A percentile compares a stretch with the other conserved stretches of the same genome.
Conservation (phyloP, 2,797 vertebrate species). For the Melanogrammus aeglefinus region DNA sequence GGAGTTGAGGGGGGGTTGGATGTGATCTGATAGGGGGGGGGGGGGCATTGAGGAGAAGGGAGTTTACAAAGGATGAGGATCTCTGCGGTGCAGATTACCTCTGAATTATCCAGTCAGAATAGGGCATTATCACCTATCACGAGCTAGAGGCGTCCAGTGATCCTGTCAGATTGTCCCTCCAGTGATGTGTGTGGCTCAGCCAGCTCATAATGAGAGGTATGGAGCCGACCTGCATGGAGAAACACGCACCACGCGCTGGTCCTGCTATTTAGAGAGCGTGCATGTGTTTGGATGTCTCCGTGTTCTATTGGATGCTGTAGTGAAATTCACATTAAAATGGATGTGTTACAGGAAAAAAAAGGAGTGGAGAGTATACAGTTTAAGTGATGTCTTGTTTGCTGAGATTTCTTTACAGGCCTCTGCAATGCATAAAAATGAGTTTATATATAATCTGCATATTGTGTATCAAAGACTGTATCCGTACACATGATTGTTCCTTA, state of each 20-base stretch:
- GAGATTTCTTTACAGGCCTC: background rate
- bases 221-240: slow-evolving; percentile 13
- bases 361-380: background rate
- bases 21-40: slow-evolving; percentile 35
- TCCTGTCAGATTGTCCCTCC: slow-evolving; percentile 61
- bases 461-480: background rate
- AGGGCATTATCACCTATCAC: slow-evolving; percentile 68
- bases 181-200: slow-evolving; percentile 43
- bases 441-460: background rate
- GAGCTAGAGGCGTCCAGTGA: slow-evolving; percentile 68
- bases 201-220: slow-evolving; percentile 48
- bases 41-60: slow-evolving; percentile 5
- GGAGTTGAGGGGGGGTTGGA: slow-evolving; percentile 30
- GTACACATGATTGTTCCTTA: background rate
- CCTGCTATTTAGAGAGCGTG: background rate
- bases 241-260: slow-evolving; percentile 26
- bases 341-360: background rate
- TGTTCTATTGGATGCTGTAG: slow-evolving; percentile 1
- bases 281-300: background rate
- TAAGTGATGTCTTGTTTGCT: background rate
- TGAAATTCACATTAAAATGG: background rate
- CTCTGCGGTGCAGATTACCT: slow-evolving; percentile 66
- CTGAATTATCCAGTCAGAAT: slow-evolving; percentile 71
- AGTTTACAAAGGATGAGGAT: slow-evolving; percentile 53
- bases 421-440: too few relatives aligned